Percentiles rank a stretch among this genome's conserved stretches.
Conservation (phyloP, 1,140 invertebrate species). For the Lasaia peninsularis region DNA sequence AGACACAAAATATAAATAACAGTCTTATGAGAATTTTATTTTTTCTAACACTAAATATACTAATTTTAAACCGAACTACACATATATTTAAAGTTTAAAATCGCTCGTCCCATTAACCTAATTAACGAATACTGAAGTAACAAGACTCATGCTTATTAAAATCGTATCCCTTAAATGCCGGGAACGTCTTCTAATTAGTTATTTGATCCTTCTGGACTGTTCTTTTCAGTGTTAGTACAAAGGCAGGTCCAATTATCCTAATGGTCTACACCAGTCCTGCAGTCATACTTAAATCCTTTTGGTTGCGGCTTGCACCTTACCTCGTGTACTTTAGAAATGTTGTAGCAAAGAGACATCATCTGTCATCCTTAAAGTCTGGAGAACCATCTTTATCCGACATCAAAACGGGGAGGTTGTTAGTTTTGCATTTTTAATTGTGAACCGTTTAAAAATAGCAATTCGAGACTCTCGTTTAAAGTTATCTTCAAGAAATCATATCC, state of each 20-base stretch:
- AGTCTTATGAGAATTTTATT: neutral
- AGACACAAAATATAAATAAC: neutral
- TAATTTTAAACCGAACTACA: neutral
- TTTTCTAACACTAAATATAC: neutral
- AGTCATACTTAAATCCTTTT: constrained; percentile 68
- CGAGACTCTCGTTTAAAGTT: no score
- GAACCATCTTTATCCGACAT: neutral
- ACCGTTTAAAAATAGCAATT: no score
- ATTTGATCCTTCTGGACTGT: constrained; percentile 1
- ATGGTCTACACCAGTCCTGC: constrained; percentile 67
- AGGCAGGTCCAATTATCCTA: constrained; percentile 60
- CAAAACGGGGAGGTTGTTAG: no score
- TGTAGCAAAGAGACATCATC: constrained; percentile 17
- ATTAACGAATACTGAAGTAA: neutral
- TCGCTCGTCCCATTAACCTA: neutral
- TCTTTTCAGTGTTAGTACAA: neutral
- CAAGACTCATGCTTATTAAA: constrained; percentile 3
- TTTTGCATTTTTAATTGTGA: no score
- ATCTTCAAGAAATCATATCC: no score
- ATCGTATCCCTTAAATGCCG: constrained; percentile 4
- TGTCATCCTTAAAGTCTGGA: no score
- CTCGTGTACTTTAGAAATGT: constrained; percentile 35
- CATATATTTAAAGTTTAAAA: neutral
- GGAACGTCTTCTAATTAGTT: constrained; percentile 3
- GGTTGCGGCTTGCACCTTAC: constrained; percentile 69